Evolutionary conservation across 2,888 invertebrate species (phyloP).

Genomic region (Stegana nigrithorax): DNA sequence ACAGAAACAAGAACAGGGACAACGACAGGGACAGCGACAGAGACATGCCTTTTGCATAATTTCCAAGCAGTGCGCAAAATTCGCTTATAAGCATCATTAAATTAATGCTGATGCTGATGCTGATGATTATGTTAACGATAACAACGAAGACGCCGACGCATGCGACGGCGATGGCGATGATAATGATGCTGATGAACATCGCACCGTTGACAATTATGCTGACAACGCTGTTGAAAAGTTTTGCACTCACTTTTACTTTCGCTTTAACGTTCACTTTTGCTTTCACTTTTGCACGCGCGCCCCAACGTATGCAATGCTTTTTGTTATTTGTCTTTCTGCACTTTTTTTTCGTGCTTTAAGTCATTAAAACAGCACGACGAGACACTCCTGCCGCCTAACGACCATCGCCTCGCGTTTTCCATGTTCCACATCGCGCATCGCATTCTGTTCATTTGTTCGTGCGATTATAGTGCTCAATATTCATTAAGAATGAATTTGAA

Average conservation of each 20-base stretch:
- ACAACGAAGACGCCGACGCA: neutral
- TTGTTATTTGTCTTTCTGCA: neutral
- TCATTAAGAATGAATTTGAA: constrained; percentile 12
- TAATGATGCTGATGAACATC: neutral
- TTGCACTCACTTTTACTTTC: no score
- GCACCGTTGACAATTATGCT: neutral
- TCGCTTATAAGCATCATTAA: neutral
- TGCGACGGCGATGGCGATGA: neutral
- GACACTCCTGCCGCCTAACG: no score
- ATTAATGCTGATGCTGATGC: neutral
- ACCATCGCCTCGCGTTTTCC: neutral
- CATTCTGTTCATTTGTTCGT: neutral
- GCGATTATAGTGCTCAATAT: neutral
- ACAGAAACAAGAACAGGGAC: no score
- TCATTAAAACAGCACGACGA: constrained; percentile 10
- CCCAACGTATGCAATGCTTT: neutral
- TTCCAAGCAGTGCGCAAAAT: no score
- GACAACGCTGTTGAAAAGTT: neutral
- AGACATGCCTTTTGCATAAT: no score
- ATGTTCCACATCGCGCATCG: neutral
- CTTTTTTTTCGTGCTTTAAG: neutral
- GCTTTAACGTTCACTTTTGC: neutral
- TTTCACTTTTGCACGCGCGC: no score
- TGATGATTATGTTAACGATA: neutral
- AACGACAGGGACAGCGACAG: no score